Base-by-base conservation (phyloP, 2,797 vertebrate genomes). In the Cossypha niveicapilla region DNA sequence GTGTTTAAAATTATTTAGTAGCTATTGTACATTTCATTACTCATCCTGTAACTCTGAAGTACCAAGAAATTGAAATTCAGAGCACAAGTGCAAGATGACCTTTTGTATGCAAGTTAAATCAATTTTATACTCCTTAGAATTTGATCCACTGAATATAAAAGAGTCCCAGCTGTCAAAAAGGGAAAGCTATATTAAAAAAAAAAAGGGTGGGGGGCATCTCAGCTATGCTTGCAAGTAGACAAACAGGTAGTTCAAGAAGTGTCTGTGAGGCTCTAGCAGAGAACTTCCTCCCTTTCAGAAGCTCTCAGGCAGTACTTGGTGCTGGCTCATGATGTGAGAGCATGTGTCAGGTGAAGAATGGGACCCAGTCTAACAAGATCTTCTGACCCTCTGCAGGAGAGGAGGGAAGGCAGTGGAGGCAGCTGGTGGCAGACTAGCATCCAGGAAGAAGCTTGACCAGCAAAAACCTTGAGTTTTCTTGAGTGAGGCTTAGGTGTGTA, bases 1-100 rank as follows among this genome's bases (percentile, higher is more conserved):
- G 70, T 88, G 82, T 86, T 95, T 93, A 81, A 95, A 97, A 95
- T 88, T 94, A 92, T 92, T 94, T 79, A 93, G 21, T 35, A 65
- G 41, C 67, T 92, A 70, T 82, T 70, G 10, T 57, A 48, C 21
- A 35, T 80, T 91, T 94, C 53, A 81, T 93, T 94, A 91, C 50
- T 90, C 54, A 56, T 76, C 23, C 70, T 79, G 10, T 81, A 89
- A 74, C 27, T 92, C 62, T 50, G 89, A 93, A 88, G 72, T 70
- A 89, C 50, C 35, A 89, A 94, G 78, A 94, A 85, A 86, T 54
- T 94, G 70, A 75, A 81, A 93, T 88, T 86, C 74, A 78, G 45
- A 91, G 30, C 32, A 56, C 28, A 37, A 37, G 28, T 16, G 19
- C 85, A 85, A 85, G 48, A 50, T 92, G 80, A 86, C 72, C 61